phyloP scores from a whole-genome alignment of 1,140 invertebrate species.

The Helicorthomorpha holstii region DNA sequence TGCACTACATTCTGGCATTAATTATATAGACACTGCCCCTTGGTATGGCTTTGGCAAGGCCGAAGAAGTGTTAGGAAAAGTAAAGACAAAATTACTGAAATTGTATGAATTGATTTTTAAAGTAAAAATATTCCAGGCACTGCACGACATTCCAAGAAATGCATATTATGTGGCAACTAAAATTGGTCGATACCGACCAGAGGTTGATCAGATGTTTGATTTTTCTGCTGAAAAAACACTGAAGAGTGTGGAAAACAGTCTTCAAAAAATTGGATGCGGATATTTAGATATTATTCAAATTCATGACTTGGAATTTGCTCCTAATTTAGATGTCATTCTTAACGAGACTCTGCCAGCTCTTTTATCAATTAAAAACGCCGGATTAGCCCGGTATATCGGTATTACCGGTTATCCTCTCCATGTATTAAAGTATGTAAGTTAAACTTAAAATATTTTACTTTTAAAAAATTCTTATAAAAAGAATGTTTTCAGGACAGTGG shows the following conservation, averaged over 20 bases:
- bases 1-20: constrained; percentile 59
- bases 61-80: constrained; percentile 64
- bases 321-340: constrained; percentile 52
- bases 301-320: constrained; percentile 79
- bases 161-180: constrained; percentile 88
- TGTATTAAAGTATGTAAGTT: constrained; percentile 35
- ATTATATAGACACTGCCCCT: constrained; percentile 80
- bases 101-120: background rate
- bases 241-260: constrained; percentile 56
- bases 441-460: background rate
- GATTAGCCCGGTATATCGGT: constrained; percentile 67
- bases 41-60: constrained; percentile 57
- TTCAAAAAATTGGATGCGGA: constrained; percentile 51
- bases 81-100: constrained; percentile 19
- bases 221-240: constrained; percentile 58
- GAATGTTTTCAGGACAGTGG: constrained; percentile 31
- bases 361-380: constrained; percentile 48
- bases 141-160: constrained; percentile 55
- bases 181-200: constrained; percentile 60
- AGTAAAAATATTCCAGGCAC: constrained; percentile 30
- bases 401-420: constrained; percentile 72
- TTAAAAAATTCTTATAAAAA: background rate
- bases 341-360: constrained; percentile 72
- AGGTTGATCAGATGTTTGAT: constrained; percentile 64
- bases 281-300: constrained; percentile 85